These are phyloP conservation scores for Phymanthus crucifer DNA, from an alignment of 92 coral and sea anemone genomes.

Conservation along the genomic window DNA sequence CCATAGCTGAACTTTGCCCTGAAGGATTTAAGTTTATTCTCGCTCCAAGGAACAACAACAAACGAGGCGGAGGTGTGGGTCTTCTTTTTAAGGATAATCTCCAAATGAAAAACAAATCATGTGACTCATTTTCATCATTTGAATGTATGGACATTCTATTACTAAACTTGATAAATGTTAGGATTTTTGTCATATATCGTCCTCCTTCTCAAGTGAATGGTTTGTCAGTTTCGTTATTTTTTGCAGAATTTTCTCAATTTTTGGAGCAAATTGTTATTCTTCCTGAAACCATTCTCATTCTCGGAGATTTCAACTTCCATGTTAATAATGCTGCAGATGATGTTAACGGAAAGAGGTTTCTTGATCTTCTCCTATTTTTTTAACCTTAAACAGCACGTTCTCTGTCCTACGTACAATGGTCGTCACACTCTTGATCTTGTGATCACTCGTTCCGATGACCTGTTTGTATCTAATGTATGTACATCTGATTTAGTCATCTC, in stretches of 20 bases:
- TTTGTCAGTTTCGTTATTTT: slow-evolving; percentile 14
- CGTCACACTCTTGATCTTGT: neutral
- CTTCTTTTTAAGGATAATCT: neutral
- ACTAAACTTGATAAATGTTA: slow-evolving; percentile 22
- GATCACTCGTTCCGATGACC: neutral
- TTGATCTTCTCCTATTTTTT: too few relatives aligned
- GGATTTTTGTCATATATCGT: slow-evolving; percentile 25
- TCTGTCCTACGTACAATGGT: neutral
- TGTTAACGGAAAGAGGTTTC: too few relatives aligned
- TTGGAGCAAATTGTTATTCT: neutral
- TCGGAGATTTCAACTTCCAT: neutral
- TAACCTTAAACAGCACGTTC: neutral
- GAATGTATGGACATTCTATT: too few relatives aligned
- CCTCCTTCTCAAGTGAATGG: slow-evolving; percentile 26
- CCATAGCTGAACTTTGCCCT: slow-evolving; percentile 23
- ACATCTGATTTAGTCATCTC: neutral
- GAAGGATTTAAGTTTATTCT: slow-evolving; percentile 15
- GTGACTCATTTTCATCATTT: too few relatives aligned
- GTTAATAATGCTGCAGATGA: neutral
- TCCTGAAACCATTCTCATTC: neutral
- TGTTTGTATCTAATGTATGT: neutral
- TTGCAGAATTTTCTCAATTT: neutral
- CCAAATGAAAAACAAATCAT: too few relatives aligned
- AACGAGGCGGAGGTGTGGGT: neutral
- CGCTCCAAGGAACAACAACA: neutral